Evolutionary conservation across 2,888 invertebrate species (phyloP).

Genomic region (Parnassius glacialis): DNA sequence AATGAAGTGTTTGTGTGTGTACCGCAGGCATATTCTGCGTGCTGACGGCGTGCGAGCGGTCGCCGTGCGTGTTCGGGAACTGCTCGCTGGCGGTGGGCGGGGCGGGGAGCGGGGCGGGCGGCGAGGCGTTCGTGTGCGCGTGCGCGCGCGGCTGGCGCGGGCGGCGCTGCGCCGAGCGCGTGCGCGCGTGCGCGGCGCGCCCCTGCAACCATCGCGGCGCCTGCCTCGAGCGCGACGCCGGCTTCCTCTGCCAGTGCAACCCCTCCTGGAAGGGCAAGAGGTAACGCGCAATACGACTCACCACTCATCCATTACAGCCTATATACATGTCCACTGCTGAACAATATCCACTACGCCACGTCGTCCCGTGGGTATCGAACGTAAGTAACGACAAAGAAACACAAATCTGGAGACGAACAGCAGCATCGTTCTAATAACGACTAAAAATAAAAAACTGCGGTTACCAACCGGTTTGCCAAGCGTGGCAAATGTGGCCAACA

Average conservation of each 20-base stretch:
- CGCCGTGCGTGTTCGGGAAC: constrained; percentile 84
- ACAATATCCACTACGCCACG: too few relatives aligned
- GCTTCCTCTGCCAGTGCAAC: constrained; percentile 86
- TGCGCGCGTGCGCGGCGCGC: constrained; percentile 85
- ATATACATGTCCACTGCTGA: too few relatives aligned
- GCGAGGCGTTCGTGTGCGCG: constrained; percentile 78
- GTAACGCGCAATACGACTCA: constrained; percentile 33
- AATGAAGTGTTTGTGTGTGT: not conserved
- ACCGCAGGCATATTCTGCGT: constrained; percentile 86
- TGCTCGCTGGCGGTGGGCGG: constrained; percentile 75
- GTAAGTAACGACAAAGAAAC: too few relatives aligned
- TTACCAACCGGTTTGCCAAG: too few relatives aligned
- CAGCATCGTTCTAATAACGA: too few relatives aligned
- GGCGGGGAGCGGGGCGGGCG: constrained; percentile 28
- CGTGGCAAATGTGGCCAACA: too few relatives aligned
- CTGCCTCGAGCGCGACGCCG: constrained; percentile 84
- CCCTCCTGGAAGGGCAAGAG: constrained; percentile 86
- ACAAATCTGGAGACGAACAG: too few relatives aligned
- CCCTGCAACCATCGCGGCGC: constrained; percentile 89
- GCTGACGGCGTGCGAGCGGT: constrained; percentile 87
- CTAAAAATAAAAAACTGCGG: too few relatives aligned
- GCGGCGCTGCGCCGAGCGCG: constrained; percentile 83
- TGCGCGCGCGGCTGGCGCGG: constrained; percentile 87
- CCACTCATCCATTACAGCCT: too few relatives aligned
- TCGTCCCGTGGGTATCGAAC: too few relatives aligned